These are phyloP conservation scores for Lymantria dispar DNA, from an alignment of 2,888 invertebrate species.

Conservation along the genomic window DNA sequence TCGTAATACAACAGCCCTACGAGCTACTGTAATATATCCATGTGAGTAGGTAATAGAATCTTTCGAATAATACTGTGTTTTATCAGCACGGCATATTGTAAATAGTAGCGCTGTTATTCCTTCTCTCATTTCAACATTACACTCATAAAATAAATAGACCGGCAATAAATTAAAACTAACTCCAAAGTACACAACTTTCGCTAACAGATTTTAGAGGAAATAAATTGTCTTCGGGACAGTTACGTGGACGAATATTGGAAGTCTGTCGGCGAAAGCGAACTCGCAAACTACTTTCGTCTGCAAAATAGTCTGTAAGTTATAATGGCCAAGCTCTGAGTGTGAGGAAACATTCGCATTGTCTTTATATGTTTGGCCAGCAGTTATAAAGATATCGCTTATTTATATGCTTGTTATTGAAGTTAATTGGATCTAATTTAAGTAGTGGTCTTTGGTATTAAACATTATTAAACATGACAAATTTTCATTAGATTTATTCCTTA, in stretches of 20 bases:
- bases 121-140: background rate
- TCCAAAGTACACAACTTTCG: background rate
- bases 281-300: constrained; percentile 17
- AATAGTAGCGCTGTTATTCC: too few species aligned
- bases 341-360: constrained; percentile 4
- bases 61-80: too few species aligned
- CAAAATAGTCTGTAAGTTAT: constrained; percentile 17
- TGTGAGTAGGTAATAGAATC: too few species aligned
- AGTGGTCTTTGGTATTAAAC: too few species aligned
- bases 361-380: constrained; percentile 4
- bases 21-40: too few species aligned
- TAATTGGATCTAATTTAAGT: too few species aligned
- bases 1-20: too few species aligned
- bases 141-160: background rate
- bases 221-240: background rate
- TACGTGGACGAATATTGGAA: constrained; percentile 7
- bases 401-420: too few species aligned
- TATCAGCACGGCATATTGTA: too few species aligned
- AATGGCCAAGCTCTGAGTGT: constrained; percentile 2
- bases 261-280: constrained; percentile 6
- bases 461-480: too few species aligned
- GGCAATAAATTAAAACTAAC: background rate
- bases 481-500: too few species aligned
- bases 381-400: too few species aligned
- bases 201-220: background rate